Conservation (phyloP, 2,797 vertebrate species). For the Rallus crepitans region DNA sequence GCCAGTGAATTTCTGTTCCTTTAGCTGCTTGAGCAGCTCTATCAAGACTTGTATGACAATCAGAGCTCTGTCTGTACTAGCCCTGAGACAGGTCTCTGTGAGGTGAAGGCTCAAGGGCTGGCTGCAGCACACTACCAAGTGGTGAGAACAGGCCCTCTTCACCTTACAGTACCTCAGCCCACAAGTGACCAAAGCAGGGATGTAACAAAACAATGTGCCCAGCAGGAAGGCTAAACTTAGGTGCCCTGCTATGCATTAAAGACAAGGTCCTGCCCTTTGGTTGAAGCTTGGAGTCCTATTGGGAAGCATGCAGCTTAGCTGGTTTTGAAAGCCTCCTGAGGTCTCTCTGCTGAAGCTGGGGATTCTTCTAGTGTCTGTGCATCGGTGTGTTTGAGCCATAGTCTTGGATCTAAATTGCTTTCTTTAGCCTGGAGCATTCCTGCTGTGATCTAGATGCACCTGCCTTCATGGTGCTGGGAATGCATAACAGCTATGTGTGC, state of each 20-base stretch:
- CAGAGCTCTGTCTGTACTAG: background rate
- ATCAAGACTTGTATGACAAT: background rate
- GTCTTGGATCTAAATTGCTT: background rate
- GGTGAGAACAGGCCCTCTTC: background rate
- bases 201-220: background rate
- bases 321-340: background rate
- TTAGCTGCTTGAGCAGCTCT: background rate
- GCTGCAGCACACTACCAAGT: background rate
- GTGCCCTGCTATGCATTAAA: background rate
- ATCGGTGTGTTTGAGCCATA: background rate
- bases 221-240: background rate
- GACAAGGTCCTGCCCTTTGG: background rate
- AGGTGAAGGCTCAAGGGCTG: background rate
- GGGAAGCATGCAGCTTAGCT: background rate
- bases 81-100: background rate
- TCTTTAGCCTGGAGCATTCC: background rate
- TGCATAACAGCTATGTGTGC: background rate
- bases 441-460: background rate
- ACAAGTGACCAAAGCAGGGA: background rate
- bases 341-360: background rate
- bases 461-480: background rate
- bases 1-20: background rate
- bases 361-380: background rate
- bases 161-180: background rate
- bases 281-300: background rate